Evolutionary conservation across 2,797 vertebrate species (phyloP).

Genomic region (Hydrocynus forskahlii): DNA sequence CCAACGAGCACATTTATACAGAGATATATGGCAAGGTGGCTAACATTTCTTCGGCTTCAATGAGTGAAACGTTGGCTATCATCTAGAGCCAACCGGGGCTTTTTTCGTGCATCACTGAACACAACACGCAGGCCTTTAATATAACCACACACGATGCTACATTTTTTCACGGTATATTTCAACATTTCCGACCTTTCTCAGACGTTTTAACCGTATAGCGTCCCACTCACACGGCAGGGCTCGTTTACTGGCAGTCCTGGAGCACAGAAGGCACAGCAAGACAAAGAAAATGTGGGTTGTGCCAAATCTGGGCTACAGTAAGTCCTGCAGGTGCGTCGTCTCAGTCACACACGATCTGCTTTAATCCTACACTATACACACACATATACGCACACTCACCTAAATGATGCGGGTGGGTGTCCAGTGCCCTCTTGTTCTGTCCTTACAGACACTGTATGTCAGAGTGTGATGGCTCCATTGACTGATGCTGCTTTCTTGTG

Average conservation of each 20-base stretch:
- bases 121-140: too few relatives aligned
- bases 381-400: slow-evolving; percentile 5
- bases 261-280: background rate
- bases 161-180: background rate
- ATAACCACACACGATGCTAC: background rate
- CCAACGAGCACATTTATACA: too few relatives aligned
- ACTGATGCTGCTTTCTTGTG: background rate
- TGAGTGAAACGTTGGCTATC: too few relatives aligned
- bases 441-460: slow-evolving; percentile 19
- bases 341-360: background rate
- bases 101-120: too few relatives aligned
- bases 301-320: background rate
- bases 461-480: slow-evolving; percentile 4
- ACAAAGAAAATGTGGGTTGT: too few relatives aligned
- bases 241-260: background rate
- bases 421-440: background rate
- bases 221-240: background rate
- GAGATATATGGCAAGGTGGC: too few relatives aligned
- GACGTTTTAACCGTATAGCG: background rate
- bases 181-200: background rate
- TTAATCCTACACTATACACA: background rate
- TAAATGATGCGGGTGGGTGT: background rate
- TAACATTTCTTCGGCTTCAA: too few relatives aligned
- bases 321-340: background rate
- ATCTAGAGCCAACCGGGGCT: too few relatives aligned